These are phyloP conservation scores for Psephotus haematonotus DNA, from an alignment of 2,113 vertebrate species.

Conservation along the genomic window DNA sequence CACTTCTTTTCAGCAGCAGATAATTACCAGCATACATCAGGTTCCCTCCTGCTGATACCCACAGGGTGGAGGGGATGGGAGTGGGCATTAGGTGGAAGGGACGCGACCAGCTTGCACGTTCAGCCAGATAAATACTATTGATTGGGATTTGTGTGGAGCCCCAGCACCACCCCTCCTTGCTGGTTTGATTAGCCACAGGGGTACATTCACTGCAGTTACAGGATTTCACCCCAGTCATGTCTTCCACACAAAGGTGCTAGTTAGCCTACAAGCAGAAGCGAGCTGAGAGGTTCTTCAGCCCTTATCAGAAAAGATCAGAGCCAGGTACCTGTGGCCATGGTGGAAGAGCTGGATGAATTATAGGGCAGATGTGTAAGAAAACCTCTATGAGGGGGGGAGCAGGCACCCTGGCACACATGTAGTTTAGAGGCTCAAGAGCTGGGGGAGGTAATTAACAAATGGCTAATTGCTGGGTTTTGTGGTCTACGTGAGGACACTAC, in stretches of 20 bases:
- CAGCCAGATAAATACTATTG: conserved; percentile 51
- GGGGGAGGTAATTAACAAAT: neutral
- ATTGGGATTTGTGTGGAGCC: conserved; percentile 38
- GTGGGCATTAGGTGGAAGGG: conserved; percentile 55
- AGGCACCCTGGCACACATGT: neutral
- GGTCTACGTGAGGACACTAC: fast-evolving
- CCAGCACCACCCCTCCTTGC: neutral
- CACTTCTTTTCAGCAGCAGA: conserved; percentile 57
- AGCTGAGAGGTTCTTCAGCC: conserved; percentile 10
- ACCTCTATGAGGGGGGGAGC: neutral
- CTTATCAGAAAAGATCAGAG: neutral
- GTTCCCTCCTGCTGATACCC: conserved; percentile 53
- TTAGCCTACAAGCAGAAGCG: conserved; percentile 22
- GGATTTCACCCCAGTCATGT: conserved; percentile 38
- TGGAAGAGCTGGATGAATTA: neutral
- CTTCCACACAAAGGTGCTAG: conserved; percentile 27
- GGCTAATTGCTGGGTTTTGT: neutral
- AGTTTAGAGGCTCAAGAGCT: neutral
- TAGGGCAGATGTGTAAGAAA: neutral
- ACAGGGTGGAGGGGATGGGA: conserved; percentile 47
- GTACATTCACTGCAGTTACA: neutral
- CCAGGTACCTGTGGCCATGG: neutral
- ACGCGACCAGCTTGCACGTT: neutral
- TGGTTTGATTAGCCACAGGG: conserved; percentile 34
- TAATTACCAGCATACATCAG: conserved; percentile 59